Base-by-base conservation (phyloP, 2,888 invertebrate species). In the Cheilosia pagana region DNA sequence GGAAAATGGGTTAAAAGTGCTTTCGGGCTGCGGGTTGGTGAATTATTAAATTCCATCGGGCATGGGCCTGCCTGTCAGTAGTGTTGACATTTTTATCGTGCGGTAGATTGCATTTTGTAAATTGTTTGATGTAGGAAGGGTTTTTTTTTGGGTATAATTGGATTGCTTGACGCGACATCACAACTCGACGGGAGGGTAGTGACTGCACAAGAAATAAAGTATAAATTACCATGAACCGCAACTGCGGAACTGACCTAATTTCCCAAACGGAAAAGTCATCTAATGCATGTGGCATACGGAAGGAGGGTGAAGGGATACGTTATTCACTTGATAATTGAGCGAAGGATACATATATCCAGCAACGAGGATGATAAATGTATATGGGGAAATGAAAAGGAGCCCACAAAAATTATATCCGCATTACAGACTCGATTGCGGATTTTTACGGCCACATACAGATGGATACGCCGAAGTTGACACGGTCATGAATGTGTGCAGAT, bases 191-290 rank as follows among this genome's bases (percentile, higher is more conserved):
- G n/a, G n/a, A n/a, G n/a, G n/a, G n/a, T n/a, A n/a, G n/a, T n/a
- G n/a, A n/a, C n/a, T 41, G 41, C 4, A 12, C n/a, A 43, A 31
- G 23, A 16, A 21, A 23, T 14, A 48, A 19, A 43, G 60, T 67
- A 16, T 31, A 25, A 59, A 50, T 14, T 14, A 25, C 50, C 23
- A n/a, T 50, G 21, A 50, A 50, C 23, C 14, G 12, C 65, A 70
- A 75, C 70, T 65, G 67, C 75, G 83, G 83, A 85, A 79, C 65
- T 85, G 79, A 85, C 79, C 83, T 85, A 75, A 85, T 79, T 85
- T 75, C 75, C 65, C 59, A n/a, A 43, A 59, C 70, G 79, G 75
- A 78, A 78, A 75, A 62, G 62, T 78, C 74, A 19, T 67, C 74
- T 79, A 79, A 85, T 85, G 60, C 70, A 75, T 85, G 10, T 85